Evolutionary conservation across 2,113 vertebrate species (phyloP).

Genomic region (Mystacornis crossleyi): DNA sequence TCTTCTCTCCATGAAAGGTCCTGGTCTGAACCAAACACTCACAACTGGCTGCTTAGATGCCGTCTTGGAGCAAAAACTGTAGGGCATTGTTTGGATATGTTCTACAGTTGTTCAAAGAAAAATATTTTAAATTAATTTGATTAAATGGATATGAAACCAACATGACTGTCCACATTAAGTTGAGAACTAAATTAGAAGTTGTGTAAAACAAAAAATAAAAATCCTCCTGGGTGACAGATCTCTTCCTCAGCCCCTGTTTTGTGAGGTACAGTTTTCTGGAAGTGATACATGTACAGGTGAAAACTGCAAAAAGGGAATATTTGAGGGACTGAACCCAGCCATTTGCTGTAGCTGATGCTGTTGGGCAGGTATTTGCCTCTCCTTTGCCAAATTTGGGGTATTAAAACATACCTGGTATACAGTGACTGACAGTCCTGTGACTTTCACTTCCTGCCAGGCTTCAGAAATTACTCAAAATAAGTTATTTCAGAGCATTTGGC

Average conservation of each 20-base stretch:
- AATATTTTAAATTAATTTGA: neutral
- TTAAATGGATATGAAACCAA: neutral
- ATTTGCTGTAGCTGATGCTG: neutral
- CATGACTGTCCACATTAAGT: neutral
- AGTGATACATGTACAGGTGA: neutral
- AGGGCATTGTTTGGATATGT: neutral
- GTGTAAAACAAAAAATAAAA: neutral
- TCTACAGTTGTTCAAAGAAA: neutral
- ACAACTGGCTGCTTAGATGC: neutral
- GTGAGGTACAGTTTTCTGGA: neutral
- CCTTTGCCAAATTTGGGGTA: neutral
- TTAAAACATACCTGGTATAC: neutral
- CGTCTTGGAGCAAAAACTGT: neutral
- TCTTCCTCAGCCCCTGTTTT: neutral
- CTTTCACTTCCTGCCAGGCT: neutral
- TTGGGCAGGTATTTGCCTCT: neutral
- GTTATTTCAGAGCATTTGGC: neutral
- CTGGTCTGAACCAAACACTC: neutral
- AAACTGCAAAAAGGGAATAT: neutral
- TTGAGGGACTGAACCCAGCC: neutral
- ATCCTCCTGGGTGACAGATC: rapidly evolving
- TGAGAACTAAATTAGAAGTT: neutral
- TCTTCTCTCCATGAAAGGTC: neutral
- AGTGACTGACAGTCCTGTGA: neutral
- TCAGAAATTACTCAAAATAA: neutral